phyloP scores from a whole-genome alignment of 1,140 invertebrate species.

The Drosophila lacteicornis region DNA sequence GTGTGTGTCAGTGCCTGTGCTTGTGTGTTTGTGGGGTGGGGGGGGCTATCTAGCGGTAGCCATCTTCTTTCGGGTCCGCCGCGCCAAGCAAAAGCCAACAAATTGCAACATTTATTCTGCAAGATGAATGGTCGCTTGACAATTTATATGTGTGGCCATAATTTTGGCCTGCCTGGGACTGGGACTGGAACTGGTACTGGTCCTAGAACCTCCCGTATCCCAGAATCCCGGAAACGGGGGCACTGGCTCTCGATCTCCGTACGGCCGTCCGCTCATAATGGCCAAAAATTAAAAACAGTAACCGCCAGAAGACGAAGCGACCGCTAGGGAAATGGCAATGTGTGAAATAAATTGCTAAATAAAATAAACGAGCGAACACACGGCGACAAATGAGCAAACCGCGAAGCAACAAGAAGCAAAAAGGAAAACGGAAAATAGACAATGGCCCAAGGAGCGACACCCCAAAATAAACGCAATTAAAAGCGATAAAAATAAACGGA shows the following conservation, averaged over 20 bases:
- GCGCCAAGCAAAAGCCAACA: conserved; percentile 70
- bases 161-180: conserved; percentile 60
- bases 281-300: conserved; percentile 83
- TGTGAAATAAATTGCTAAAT: conserved; percentile 83
- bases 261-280: conserved; percentile 71
- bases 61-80: conserved; percentile 60
- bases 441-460: conserved; percentile 35
- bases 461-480: conserved; percentile 75
- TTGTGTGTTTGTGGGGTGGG: conserved; percentile 19
- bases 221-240: conserved; percentile 6
- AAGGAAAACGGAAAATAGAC: conserved; percentile 21
- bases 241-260: conserved; percentile 40
- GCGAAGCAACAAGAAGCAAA: conserved; percentile 15
- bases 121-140: conserved; percentile 82
- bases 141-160: conserved; percentile 82
- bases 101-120: conserved; percentile 83
- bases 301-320: conserved; percentile 62
- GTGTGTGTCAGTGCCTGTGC: neutral
- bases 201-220: neutral
- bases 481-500: conserved; percentile 80
- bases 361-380: conserved; percentile 78
- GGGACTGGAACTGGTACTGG: conserved; percentile 14
- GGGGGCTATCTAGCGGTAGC: conserved; percentile 55
- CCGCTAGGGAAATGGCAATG: conserved; percentile 65
- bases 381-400: conserved; percentile 71